These are phyloP conservation scores for Belonocnema kinseyi DNA, from an alignment of 1,140 invertebrate species.

Conservation along the genomic window DNA sequence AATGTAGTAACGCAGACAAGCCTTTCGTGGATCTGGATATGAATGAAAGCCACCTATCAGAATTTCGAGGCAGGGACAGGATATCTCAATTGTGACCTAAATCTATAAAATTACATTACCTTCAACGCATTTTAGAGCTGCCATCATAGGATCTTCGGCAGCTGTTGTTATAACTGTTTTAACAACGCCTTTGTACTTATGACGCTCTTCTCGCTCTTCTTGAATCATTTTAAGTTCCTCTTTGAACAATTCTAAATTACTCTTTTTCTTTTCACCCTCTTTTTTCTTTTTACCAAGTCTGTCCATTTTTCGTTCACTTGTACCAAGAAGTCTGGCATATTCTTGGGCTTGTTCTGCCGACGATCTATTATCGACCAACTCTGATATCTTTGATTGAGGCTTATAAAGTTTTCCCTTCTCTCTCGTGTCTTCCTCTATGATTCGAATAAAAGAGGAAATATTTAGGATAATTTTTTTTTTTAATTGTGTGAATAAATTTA, in stretches of 20 bases:
- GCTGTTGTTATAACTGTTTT: constrained; percentile 69
- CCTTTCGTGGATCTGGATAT: constrained; percentile 64
- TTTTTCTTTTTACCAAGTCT: constrained; percentile 86
- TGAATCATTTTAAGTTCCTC: constrained; percentile 96
- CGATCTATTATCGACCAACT: constrained; percentile 72
- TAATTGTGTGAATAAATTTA: not conserved
- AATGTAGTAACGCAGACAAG: constrained; percentile 63
- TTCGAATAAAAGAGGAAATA: constrained; percentile 42
- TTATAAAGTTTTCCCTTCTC: constrained; percentile 96
- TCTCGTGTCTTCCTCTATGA: constrained; percentile 88
- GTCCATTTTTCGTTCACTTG: constrained; percentile 80
- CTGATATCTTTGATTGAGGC: constrained; percentile 87
- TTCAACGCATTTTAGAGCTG: constrained; percentile 72
- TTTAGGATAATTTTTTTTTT: not conserved
- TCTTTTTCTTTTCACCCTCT: constrained; percentile 94
- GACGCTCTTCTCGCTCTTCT: constrained; percentile 97
- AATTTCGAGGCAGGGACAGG: constrained; percentile 35
- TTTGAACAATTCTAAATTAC: constrained; percentile 97
- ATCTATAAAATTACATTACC: constrained; percentile 52
- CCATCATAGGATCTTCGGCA: constrained; percentile 71
- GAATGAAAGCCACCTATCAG: constrained; percentile 46
- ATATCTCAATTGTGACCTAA: not conserved
- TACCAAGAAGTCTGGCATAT: constrained; percentile 81
- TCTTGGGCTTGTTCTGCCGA: constrained; percentile 81
- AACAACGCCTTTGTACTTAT: constrained; percentile 88